A percentile compares a stretch with the other conserved stretches of the same genome.
phyloP scores from a whole-genome alignment of 2,888 invertebrate species.

The Nebria brevicollis region DNA sequence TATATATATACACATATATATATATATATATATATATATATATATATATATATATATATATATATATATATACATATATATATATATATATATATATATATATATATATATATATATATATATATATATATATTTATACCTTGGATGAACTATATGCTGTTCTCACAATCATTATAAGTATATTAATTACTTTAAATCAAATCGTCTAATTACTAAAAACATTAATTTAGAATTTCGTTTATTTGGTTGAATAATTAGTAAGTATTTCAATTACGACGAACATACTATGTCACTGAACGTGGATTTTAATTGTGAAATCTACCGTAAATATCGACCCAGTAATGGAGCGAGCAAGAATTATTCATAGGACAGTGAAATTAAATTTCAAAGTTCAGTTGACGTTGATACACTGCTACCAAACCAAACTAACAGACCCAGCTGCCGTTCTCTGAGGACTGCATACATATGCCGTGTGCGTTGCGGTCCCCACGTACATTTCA shows the following conservation, averaged over 20 bases:
- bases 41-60: no score
- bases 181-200: not conserved
- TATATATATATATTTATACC: no score
- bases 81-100: no score
- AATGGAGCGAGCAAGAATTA: not conserved
- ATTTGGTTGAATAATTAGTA: not conserved
- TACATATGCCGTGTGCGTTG: not conserved
- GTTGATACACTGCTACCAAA: not conserved
- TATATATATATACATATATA: no score
- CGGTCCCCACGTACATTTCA: not conserved
- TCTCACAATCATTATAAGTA: no score
- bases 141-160: no score
- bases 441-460: not conserved
- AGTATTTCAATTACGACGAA: not conserved
- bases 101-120: no score
- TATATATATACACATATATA: no score
- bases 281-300: not conserved
- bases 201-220: not conserved
- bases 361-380: slow-evolving; percentile 19
- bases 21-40: no score
- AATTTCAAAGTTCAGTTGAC: slow-evolving; percentile 19
- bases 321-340: slow-evolving; percentile 2
- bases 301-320: slow-evolving; percentile 12
- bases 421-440: not conserved
- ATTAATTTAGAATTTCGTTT: not conserved